phyloP scores from a whole-genome alignment of 2,797 vertebrate genomes.

The Acanthornis magna region DNA sequence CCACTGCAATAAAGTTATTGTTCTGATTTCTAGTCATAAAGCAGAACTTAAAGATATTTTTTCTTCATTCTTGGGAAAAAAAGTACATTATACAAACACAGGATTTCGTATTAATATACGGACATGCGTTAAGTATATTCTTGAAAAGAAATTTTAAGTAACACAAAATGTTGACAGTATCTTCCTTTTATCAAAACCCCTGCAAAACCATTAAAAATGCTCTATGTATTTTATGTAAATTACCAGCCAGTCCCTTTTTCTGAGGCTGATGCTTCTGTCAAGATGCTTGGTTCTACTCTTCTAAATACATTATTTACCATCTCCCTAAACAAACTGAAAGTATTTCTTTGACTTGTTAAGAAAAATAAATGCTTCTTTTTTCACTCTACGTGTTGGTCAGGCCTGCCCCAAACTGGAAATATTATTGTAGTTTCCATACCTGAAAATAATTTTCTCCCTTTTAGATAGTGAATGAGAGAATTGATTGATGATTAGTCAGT shows the following conservation, averaged over 20 bases:
- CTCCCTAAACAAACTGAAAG: background rate
- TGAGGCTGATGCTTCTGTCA: background rate
- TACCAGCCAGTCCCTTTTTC: background rate
- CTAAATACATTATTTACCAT: background rate
- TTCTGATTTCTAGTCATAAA: background rate
- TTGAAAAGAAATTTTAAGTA: background rate
- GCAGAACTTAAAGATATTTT: background rate
- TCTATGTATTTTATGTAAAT: background rate
- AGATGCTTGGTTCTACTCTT: background rate
- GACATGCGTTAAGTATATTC: background rate
- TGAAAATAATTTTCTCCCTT: background rate
- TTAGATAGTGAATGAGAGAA: background rate
- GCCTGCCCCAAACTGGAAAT: background rate
- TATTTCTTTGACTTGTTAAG: background rate
- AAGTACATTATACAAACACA: accelerated
- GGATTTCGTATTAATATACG: background rate
- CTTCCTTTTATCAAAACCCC: background rate
- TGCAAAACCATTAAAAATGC: background rate
- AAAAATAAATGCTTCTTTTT: background rate
- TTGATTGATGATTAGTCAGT: background rate
- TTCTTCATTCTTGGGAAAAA: background rate
- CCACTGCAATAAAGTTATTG: background rate
- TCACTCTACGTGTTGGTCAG: background rate
- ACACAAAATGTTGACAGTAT: background rate
- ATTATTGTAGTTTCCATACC: background rate